A percentile compares a stretch with the other conserved stretches of the same genome.
Conservation (phyloP, 2,888 invertebrate species). For the Gandaritis pyraliata region DNA sequence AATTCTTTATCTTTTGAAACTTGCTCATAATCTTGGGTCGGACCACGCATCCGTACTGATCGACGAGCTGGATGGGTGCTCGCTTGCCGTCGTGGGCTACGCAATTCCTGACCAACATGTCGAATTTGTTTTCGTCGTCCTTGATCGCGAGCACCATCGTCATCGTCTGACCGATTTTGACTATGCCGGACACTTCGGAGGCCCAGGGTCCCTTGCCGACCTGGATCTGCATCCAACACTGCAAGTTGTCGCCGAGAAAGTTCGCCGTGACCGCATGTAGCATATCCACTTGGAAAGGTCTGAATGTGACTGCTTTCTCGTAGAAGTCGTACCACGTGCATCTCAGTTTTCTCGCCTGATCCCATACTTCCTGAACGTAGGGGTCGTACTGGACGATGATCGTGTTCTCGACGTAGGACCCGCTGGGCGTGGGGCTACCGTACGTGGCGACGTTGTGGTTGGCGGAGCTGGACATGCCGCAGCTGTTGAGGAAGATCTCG, state of each 20-base stretch:
- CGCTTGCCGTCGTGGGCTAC: slow-evolving; percentile 97
- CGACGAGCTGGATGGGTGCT: slow-evolving; percentile 96
- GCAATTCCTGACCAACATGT: slow-evolving; percentile 97
- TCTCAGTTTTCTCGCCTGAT: slow-evolving; percentile 95
- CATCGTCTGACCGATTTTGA: slow-evolving; percentile 98
- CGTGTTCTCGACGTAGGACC: slow-evolving; percentile 97
- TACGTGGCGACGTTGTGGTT: slow-evolving; percentile 93
- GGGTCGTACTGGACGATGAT: slow-evolving; percentile 98
- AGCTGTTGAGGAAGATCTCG: slow-evolving; percentile 96
- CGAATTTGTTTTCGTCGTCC: slow-evolving; percentile 97
- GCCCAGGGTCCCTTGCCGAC: slow-evolving; percentile 98
- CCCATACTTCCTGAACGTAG: slow-evolving; percentile 97
- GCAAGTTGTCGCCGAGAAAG: slow-evolving; percentile 97
- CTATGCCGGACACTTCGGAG: slow-evolving; percentile 97
- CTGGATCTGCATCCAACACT: slow-evolving; percentile 99
- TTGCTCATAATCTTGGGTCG: slow-evolving; percentile 97
- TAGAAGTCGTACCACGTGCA: slow-evolving; percentile 99
- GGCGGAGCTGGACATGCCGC: slow-evolving; percentile 97
- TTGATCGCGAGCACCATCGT: slow-evolving; percentile 98
- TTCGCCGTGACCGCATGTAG: slow-evolving; percentile 97
- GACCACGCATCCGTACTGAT: slow-evolving; percentile 96
- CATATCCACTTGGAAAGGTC: slow-evolving; percentile 98
- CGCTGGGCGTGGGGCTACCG: slow-evolving; percentile 95
- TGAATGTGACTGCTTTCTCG: slow-evolving; percentile 96
- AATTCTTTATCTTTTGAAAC: slow-evolving; percentile 98